Evolutionary conservation across 2,888 invertebrate species (phyloP), one percentile per base, ranked within the genome.

Genomic region (Thera britannica): DNA sequence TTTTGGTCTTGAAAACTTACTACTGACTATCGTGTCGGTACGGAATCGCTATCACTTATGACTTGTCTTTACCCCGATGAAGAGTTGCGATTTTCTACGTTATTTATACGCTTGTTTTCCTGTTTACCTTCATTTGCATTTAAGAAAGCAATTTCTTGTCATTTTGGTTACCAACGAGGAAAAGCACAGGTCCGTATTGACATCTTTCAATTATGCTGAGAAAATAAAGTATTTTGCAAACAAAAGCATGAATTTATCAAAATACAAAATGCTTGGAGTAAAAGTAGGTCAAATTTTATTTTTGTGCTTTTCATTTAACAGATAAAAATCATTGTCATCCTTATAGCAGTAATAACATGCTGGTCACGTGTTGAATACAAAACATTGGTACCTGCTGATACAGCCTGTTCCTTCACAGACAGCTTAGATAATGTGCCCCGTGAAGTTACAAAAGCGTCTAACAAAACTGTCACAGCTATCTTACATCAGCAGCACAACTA

Each of bases 71-170:
- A 61, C 73, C 61, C 62, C 71, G 66, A 69, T 72, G 77, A 79
- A 78, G 77, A 82, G 79, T 84, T 83, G 82, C 73, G 82, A 81
- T 82, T 79, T 71, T 64, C 79, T 87, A 79, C 83, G 85, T 86
- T 82, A 86, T 87, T 87, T 84, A 86, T 82, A 77, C 80, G 81
- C 76, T 80, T 80, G 79, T 84, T 85, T 85, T 79, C 82, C 82
- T 81, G 84, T 84, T 86, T 82, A 81, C 83, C 83, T 86, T 85
- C 84, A 85, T 87, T 86, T 86, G 83, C 84, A 82, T 87, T 83
- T 85, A 85, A 86, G 83, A 83, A 85, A 86, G 82, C 82, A 84
- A 86, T 87, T 84, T 82, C 60, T 77, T 74, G 77, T 76, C 79
- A 77, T 78, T 79, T 77, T 60, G 73, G 73, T 75, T 72, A 74